Evolutionary conservation across 2,113 vertebrate genomes (phyloP).

Genomic region (Eidolon helvum): DNA sequence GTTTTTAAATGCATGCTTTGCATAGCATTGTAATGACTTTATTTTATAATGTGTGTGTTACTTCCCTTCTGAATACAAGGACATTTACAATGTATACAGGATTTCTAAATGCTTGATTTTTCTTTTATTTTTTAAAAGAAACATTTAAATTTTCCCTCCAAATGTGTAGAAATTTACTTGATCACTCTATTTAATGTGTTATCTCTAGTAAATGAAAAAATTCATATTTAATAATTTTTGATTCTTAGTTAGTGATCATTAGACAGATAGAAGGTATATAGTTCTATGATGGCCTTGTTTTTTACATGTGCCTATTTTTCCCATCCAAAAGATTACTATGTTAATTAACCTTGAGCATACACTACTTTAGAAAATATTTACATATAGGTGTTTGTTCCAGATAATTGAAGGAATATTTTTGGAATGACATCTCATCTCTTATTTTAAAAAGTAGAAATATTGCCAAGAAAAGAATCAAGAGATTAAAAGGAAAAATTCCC

Average conservation of each 20-base stretch:
- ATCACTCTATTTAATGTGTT: not conserved
- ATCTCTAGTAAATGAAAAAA: not conserved
- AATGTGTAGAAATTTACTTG: not conserved
- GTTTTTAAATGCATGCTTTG: constrained; percentile 1
- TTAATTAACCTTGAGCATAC: not conserved
- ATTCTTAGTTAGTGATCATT: not conserved
- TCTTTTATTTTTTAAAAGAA: constrained; percentile 3
- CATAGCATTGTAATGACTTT: not conserved
- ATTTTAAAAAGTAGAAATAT: not conserved
- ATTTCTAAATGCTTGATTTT: not conserved
- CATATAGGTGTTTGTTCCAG: not conserved
- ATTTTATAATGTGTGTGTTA: not conserved
- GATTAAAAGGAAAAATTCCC: not conserved
- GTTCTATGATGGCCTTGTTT: not conserved
- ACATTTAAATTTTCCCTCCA: not conserved
- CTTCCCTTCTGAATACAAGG: not conserved
- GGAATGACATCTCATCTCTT: not conserved
- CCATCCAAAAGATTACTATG: not conserved
- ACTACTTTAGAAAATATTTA: constrained; percentile 14
- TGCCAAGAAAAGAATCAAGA: not conserved
- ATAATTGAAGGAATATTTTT: not conserved
- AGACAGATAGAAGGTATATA: not conserved
- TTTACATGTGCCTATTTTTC: not conserved
- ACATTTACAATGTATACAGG: not conserved
- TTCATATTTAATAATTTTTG: not conserved